phyloP scores from a whole-genome alignment of 2,888 invertebrate species.

The Zelleria hepariella region DNA sequence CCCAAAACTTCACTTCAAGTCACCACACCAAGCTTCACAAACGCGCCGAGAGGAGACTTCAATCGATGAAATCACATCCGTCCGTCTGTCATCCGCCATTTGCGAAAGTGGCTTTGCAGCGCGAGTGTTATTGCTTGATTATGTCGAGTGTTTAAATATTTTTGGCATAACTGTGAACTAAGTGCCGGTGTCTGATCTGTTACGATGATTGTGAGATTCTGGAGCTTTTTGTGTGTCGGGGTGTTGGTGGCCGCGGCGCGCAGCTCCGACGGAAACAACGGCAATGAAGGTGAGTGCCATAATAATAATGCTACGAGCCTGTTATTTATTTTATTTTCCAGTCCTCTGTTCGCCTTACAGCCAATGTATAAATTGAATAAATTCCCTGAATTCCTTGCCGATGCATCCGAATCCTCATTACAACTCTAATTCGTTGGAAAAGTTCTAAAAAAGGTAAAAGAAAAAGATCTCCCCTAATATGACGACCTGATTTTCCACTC shows the following conservation, averaged over 20 bases:
- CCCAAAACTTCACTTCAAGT: too few species aligned
- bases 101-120: constrained; percentile 60
- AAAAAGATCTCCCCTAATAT: not conserved
- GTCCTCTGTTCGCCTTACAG: not conserved
- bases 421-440: not conserved
- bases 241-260: constrained; percentile 62
- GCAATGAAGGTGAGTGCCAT: constrained; percentile 60
- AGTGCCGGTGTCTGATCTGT: constrained; percentile 50
- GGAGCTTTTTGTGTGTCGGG: constrained; percentile 64
- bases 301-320: constrained; percentile 12
- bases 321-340: constrained; percentile 44
- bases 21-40: constrained; percentile 34
- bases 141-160: constrained; percentile 62
- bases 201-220: constrained; percentile 71
- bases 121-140: constrained; percentile 50
- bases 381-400: not conserved
- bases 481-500: not conserved
- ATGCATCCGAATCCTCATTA: not conserved
- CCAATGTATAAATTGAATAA: not conserved
- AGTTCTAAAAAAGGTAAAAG: not conserved
- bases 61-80: constrained; percentile 70
- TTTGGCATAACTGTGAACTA: constrained; percentile 58
- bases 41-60: constrained; percentile 23
- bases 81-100: constrained; percentile 72
- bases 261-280: constrained; percentile 60